These are phyloP conservation scores for Oedothorax gibbosus DNA, from an alignment of 1,140 invertebrate genomes.

Conservation along the genomic window DNA sequence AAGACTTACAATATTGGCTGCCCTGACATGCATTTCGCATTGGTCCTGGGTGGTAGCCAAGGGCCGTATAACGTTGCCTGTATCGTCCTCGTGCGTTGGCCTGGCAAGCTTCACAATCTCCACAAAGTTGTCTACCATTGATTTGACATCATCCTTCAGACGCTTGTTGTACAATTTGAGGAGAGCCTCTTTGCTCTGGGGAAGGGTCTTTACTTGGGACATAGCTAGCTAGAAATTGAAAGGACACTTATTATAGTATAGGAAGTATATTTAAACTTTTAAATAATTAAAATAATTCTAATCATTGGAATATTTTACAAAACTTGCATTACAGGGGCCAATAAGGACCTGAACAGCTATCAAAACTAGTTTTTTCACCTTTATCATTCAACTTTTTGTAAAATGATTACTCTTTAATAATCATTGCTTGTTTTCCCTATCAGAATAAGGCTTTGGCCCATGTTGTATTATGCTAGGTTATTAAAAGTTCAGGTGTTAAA, in stretches of 20 bases:
- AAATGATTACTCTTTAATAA: too few species aligned
- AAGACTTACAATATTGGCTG: slow-evolving; percentile 86
- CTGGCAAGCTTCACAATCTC: slow-evolving; percentile 94
- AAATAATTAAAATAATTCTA: too few species aligned
- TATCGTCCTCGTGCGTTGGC: slow-evolving; percentile 90
- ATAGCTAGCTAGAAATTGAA: slow-evolving; percentile 21
- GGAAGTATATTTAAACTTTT: neutral
- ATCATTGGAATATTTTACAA: too few species aligned
- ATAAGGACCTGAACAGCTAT: too few species aligned
- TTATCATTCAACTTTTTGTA: too few species aligned
- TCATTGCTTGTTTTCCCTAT: too few species aligned
- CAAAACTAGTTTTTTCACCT: too few species aligned
- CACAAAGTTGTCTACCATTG: slow-evolving; percentile 96
- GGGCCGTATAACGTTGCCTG: slow-evolving; percentile 75
- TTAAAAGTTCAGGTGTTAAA: too few species aligned
- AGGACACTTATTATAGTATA: neutral
- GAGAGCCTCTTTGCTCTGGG: slow-evolving; percentile 93
- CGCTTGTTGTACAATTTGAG: slow-evolving; percentile 92
- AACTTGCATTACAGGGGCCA: too few species aligned
- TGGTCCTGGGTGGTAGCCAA: slow-evolving; percentile 80
- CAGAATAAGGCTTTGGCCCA: too few species aligned
- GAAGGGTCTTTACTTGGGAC: slow-evolving; percentile 73
- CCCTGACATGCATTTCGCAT: slow-evolving; percentile 96
- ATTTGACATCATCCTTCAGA: slow-evolving; percentile 94
- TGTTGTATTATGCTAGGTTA: too few species aligned